Conservation (phyloP, 1,140 invertebrate species). For the Drosophila arizonae region DNA sequence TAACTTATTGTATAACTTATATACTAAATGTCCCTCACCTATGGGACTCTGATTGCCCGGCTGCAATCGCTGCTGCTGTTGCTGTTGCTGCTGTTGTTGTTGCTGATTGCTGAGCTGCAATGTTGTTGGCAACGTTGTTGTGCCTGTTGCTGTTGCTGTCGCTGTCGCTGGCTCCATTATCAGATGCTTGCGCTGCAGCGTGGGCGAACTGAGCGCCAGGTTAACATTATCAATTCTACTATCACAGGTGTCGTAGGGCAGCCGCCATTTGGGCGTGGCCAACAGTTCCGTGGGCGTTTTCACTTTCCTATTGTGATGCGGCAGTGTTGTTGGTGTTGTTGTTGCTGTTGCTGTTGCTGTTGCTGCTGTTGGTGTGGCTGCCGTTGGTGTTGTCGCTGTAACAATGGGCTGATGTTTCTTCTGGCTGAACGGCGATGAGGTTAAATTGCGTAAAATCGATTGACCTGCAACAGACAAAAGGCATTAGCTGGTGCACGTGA, state of each 20-base stretch:
- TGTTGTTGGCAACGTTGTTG: slow-evolving; percentile 19
- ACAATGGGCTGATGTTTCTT: slow-evolving; percentile 63
- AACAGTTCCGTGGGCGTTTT: slow-evolving; percentile 42
- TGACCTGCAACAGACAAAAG: slow-evolving; percentile 49
- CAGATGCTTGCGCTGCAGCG: slow-evolving; percentile 50
- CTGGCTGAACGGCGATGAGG: slow-evolving; percentile 81
- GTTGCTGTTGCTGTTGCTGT: slow-evolving; percentile 28
- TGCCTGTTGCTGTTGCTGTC: slow-evolving; percentile 16
- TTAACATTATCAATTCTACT: slow-evolving; percentile 58
- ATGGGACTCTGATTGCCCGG: slow-evolving; percentile 82
- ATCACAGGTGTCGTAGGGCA: slow-evolving; percentile 61
- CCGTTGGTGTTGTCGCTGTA: slow-evolving; percentile 33
- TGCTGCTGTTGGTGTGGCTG: neutral
- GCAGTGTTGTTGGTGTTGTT: slow-evolving; percentile 51
- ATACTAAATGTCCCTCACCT: slow-evolving; percentile 43
- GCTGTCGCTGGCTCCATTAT: slow-evolving; percentile 11
- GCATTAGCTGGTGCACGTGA: neutral
- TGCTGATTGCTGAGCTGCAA: slow-evolving; percentile 54
- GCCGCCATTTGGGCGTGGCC: slow-evolving; percentile 47
- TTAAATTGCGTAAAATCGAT: slow-evolving; percentile 77
- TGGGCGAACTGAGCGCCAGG: slow-evolving; percentile 45
- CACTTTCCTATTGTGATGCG: slow-evolving; percentile 38
- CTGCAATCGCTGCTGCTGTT: slow-evolving; percentile 63
- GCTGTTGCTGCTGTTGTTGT: slow-evolving; percentile 50
- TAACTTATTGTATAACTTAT: no score